Conservation (phyloP, 2,888 invertebrate species). For the Drosophila koepferae region DNA sequence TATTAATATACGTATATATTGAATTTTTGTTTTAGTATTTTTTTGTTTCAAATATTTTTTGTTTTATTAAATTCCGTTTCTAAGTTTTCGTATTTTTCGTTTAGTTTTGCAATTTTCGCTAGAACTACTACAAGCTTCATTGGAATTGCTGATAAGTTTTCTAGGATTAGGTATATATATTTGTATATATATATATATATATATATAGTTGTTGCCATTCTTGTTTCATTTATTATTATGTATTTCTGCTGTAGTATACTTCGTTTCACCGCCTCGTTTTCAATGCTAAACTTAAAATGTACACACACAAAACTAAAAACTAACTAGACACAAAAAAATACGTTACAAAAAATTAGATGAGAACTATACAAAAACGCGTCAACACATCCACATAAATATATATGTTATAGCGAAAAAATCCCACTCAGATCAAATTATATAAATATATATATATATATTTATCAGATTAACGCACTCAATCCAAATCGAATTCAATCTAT, state of each 20-base stretch:
- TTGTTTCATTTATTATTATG: conserved; percentile 10
- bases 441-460: background rate
- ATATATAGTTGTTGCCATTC: conserved; percentile 33
- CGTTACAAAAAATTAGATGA: conserved; percentile 72
- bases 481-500: conserved; percentile 52
- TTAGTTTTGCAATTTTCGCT: conserved; percentile 54
- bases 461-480: conserved; percentile 2
- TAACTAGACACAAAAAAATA: conserved; percentile 64
- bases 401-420: conserved; percentile 22
- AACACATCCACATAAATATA: conserved; percentile 26
- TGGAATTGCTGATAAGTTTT: conserved; percentile 68
- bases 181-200: background rate
- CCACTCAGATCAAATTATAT: conserved; percentile 35
- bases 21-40: conserved; percentile 8
- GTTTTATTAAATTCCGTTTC: conserved; percentile 25
- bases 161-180: conserved; percentile 62
- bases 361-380: conserved; percentile 76
- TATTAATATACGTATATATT: conserved; percentile 29
- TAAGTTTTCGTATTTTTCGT: conserved; percentile 33
- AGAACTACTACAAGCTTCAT: conserved; percentile 66
- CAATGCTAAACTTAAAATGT: conserved; percentile 76
- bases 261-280: conserved; percentile 72
- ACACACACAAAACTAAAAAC: conserved; percentile 65
- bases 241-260: conserved; percentile 65
- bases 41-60: conserved; percentile 1